Conservation (phyloP, 1,140 invertebrate species). For the Maconellicoccus hirsutus region DNA sequence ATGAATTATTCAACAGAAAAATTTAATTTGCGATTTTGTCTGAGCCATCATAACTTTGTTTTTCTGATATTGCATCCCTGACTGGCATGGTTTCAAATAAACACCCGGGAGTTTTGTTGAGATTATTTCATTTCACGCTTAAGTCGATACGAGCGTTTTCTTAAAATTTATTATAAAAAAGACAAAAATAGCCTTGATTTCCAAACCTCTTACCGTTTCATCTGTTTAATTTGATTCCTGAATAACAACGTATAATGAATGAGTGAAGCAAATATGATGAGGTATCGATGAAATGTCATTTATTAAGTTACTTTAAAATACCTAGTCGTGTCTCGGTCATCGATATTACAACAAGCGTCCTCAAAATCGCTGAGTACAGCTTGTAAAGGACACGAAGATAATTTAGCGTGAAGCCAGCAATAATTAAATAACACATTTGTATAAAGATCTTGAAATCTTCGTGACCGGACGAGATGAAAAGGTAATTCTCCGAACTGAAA, state of each 20-base stretch:
- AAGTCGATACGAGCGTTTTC: neutral
- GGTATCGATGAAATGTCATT: neutral
- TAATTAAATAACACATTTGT: slow-evolving; percentile 94
- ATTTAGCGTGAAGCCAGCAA: slow-evolving; percentile 91
- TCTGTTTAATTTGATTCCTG: slow-evolving; percentile 16
- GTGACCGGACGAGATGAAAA: slow-evolving; percentile 80
- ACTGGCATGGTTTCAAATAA: no score
- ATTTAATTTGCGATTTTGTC: no score
- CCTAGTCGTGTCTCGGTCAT: slow-evolving; percentile 71
- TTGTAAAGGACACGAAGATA: slow-evolving; percentile 88
- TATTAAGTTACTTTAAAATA: slow-evolving; percentile 31
- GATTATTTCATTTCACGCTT: neutral
- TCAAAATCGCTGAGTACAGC: slow-evolving; percentile 91
- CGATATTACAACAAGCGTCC: slow-evolving; percentile 75
- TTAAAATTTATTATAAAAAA: neutral
- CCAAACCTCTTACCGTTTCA: slow-evolving; percentile 6
- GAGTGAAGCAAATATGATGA: neutral
- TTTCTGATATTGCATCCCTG: no score
- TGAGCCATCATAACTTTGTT: no score
- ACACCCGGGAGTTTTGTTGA: no score
- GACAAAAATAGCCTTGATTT: neutral
- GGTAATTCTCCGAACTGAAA: slow-evolving; percentile 84
- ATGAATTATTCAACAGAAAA: no score
- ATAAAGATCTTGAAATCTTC: slow-evolving; percentile 85
- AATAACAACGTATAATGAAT: slow-evolving; percentile 21